These are phyloP conservation scores for Limnodromus scolopaceus DNA, from an alignment of 2,797 vertebrate species.

Conservation along the genomic window DNA sequence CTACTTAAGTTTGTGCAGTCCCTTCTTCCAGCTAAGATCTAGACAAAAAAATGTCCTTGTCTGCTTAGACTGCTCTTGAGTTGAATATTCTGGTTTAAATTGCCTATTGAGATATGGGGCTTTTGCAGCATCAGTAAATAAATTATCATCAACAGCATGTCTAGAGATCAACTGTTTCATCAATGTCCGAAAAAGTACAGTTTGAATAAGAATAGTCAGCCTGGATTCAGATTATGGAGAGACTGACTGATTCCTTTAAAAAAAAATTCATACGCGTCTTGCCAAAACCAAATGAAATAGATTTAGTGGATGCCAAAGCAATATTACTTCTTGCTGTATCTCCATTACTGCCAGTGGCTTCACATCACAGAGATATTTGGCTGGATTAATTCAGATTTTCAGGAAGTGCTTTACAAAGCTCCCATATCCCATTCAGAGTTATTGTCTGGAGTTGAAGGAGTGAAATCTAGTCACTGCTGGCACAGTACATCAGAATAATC, in stretches of 20 bases:
- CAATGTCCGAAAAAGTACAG: background rate
- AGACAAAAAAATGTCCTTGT: background rate
- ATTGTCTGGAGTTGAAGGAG: background rate
- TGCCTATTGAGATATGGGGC: background rate
- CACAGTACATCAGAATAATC: background rate
- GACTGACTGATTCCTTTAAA: background rate
- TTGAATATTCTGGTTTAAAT: background rate
- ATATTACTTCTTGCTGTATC: background rate
- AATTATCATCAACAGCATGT: background rate
- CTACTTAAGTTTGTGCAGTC: background rate
- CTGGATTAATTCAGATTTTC: background rate
- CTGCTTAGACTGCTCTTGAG: background rate
- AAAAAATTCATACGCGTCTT: background rate
- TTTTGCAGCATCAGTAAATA: background rate
- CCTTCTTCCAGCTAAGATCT: background rate
- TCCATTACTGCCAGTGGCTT: background rate
- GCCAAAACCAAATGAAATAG: conserved; percentile 28
- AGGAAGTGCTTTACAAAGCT: conserved; percentile 19
- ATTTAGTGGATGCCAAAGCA: background rate
- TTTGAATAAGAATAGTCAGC: background rate
- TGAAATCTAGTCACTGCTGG: background rate
- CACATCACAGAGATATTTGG: background rate
- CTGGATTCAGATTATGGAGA: background rate
- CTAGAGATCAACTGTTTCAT: conserved; percentile 28
- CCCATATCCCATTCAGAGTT: background rate